phyloP scores from a whole-genome alignment of 2,888 invertebrate genomes.

The Leptinotarsa haldemani region DNA sequence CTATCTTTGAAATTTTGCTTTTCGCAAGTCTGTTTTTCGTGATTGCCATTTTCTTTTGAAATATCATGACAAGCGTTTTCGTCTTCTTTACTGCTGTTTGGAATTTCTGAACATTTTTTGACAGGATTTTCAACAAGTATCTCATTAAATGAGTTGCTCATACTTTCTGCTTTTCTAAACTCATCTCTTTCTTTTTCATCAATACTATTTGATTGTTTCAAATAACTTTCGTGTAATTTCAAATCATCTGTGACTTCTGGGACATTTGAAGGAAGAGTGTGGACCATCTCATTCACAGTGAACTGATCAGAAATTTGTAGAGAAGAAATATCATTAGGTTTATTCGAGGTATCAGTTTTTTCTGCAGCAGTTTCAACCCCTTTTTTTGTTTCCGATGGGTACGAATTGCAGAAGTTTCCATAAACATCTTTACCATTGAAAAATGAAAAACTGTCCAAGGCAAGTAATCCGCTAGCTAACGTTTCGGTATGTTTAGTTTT shows the following conservation, averaged over 20 bases:
- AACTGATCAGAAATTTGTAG: not conserved
- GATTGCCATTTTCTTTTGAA: not conserved
- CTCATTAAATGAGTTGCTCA: not conserved
- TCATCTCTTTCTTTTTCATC: not conserved
- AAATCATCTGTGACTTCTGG: not conserved
- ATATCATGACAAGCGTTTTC: not conserved
- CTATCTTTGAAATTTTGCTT: not conserved
- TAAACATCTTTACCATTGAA: conserved; percentile 60
- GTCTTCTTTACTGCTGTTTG: not conserved
- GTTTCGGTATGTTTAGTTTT: conserved; percentile 60
- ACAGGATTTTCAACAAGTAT: not conserved
- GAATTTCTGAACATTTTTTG: not conserved
- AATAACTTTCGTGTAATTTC: not conserved
- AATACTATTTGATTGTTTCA: not conserved
- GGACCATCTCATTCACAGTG: not conserved
- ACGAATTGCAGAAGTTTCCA: conserved; percentile 51
- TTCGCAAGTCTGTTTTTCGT: not conserved
- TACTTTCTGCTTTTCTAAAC: not conserved
- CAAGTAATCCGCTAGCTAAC: conserved; percentile 57
- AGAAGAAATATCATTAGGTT: not conserved
- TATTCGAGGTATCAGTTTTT: not conserved
- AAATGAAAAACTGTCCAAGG: conserved; percentile 63
- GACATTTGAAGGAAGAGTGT: not conserved
- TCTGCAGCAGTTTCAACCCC: not conserved
- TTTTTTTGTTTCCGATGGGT: not conserved